Conservation (phyloP, 2,113 vertebrate species). For the Todiramphus chloris region DNA sequence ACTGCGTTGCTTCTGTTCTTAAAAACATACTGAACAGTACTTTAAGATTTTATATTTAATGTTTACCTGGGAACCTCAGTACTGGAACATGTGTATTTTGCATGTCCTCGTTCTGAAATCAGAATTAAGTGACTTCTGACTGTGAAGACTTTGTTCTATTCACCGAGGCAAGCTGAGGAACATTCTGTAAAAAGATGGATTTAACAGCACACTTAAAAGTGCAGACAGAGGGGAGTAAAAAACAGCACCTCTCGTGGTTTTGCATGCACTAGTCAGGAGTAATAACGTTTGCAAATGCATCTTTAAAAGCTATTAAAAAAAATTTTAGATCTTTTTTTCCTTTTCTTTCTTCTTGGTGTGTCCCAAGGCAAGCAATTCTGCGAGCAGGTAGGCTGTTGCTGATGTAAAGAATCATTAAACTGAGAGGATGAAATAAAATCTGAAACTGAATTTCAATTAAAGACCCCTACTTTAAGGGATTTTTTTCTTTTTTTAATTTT, state of each 20-base stretch:
- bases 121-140: neutral
- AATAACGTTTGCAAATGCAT: slow-evolving; percentile 1
- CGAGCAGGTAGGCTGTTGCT: neutral
- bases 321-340: neutral
- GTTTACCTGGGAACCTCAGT: neutral
- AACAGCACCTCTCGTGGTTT: neutral
- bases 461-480: neutral
- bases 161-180: neutral
- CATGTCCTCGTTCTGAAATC: neutral
- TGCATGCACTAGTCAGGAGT: slow-evolving; percentile 50
- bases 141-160: neutral
- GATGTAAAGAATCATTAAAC: neutral
- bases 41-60: neutral
- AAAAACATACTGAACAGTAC: neutral
- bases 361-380: neutral
- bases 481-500: neutral
- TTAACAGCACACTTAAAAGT: neutral
- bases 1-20: neutral
- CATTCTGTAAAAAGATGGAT: neutral
- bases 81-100: neutral
- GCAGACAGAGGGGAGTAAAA: neutral
- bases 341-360: neutral
- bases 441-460: neutral
- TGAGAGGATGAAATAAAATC: neutral
- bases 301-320: neutral